phyloP scores from a whole-genome alignment of 2,113 vertebrate species.

The Gambusia holbrooki region DNA sequence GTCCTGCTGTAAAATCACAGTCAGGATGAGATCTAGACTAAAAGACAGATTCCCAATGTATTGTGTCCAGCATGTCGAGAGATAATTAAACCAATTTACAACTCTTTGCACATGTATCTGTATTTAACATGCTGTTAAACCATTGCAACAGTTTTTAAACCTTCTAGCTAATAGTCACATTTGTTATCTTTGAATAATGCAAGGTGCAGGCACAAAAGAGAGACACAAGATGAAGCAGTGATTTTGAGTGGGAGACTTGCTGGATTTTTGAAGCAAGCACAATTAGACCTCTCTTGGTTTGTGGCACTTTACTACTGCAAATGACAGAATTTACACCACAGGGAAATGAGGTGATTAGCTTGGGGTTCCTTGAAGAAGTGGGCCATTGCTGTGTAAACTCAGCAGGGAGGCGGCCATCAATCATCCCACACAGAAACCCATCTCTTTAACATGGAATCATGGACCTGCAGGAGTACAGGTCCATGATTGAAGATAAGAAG shows the following conservation, averaged over 20 bases:
- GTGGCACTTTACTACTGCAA: constrained; percentile 12
- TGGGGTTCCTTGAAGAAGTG: constrained; percentile 33
- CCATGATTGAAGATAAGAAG: constrained; percentile 1
- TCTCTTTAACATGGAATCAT: constrained; percentile 3
- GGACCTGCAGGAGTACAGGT: constrained; percentile 21
- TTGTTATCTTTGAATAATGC: constrained; percentile 17
- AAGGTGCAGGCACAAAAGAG: constrained; percentile 25
- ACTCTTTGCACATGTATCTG: background rate
- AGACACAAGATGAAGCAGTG: constrained; percentile 21
- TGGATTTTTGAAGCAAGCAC: constrained; percentile 24
- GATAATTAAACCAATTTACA: background rate
- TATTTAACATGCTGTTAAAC: constrained; percentile 33
- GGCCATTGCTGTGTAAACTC: constrained; percentile 52
- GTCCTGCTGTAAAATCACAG: too few species aligned
- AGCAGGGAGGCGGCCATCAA: constrained; percentile 63
- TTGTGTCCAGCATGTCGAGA: background rate
- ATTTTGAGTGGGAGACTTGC: constrained; percentile 18
- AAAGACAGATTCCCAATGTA: background rate
- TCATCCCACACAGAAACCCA: constrained; percentile 38
- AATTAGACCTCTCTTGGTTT: constrained; percentile 27
- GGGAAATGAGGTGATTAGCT: constrained; percentile 70
- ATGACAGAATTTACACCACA: constrained; percentile 53
- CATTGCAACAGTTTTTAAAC: constrained; percentile 8
- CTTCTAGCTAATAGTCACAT: background rate
- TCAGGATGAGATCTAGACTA: too few species aligned